A percentile compares a stretch with the other conserved stretches of the same genome.
phyloP scores from a whole-genome alignment of 1,140 invertebrate species.

The Cheumatopsyche charites region DNA sequence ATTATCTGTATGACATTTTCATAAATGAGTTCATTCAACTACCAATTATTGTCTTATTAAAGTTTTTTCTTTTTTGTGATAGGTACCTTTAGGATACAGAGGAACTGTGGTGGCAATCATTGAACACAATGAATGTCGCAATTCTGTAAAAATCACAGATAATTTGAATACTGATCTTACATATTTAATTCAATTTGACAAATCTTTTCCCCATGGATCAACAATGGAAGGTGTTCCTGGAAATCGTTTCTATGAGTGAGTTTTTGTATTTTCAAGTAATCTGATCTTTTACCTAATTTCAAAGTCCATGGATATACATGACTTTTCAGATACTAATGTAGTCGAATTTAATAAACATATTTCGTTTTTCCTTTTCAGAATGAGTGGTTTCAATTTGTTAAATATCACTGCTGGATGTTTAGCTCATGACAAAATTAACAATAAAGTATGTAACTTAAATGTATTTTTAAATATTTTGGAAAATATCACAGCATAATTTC shows the following conservation, averaged over 20 bases:
- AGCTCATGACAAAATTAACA: constrained; percentile 32
- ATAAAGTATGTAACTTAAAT: constrained; percentile 34
- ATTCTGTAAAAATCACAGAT: constrained; percentile 56
- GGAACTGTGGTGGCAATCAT: constrained; percentile 82
- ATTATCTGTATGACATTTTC: constrained; percentile 48
- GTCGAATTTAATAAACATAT: constrained; percentile 43
- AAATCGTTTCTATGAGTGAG: constrained; percentile 57
- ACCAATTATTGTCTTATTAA: constrained; percentile 1
- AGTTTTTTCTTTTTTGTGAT: not conserved
- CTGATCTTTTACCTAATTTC: constrained; percentile 15
- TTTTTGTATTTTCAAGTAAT: constrained; percentile 30
- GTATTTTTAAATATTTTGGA: not conserved
- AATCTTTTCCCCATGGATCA: constrained; percentile 73
- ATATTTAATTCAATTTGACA: constrained; percentile 81
- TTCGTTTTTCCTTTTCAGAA: constrained; percentile 36
- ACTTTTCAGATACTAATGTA: constrained; percentile 29
- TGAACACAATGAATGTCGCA: constrained; percentile 55
- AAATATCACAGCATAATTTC: no score
- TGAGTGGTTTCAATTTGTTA: constrained; percentile 42
- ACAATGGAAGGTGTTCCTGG: constrained; percentile 62
- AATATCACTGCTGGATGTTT: constrained; percentile 41
- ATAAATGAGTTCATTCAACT: not conserved
- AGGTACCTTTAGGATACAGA: constrained; percentile 76
- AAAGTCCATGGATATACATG: no score
- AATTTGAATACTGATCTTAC: constrained; percentile 60